These are phyloP conservation scores for Zeus faber DNA, from an alignment of 2,113 vertebrate species.

Conservation along the genomic window DNA sequence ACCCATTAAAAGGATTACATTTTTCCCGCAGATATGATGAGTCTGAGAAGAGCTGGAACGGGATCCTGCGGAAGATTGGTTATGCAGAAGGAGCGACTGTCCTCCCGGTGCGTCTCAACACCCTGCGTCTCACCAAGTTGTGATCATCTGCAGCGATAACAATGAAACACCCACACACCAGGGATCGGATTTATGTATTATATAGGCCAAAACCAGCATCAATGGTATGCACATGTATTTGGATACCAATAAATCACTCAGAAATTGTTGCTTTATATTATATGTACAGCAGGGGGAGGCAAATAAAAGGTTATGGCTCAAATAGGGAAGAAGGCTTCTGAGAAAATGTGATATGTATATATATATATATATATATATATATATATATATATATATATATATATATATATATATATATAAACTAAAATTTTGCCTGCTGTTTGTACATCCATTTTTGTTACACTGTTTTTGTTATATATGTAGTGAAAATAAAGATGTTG, in stretches of 20 bases:
- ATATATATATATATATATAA: no score
- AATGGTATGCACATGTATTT: no score
- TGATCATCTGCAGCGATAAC: conserved; percentile 53
- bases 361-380: no score
- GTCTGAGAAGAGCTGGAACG: conserved; percentile 86
- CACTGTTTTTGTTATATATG: conserved; percentile 31
- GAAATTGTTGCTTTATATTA: no score
- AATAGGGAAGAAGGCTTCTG: not conserved
- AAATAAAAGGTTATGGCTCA: conserved; percentile 10
- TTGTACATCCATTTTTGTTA: conserved; percentile 47
- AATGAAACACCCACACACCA: no score
- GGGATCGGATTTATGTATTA: no score
- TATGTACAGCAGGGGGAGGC: conserved; percentile 51
- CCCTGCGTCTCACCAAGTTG: conserved; percentile 89
- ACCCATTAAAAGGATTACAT: no score
- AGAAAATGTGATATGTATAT: no score
- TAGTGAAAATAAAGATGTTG: conserved; percentile 41
- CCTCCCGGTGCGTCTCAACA: conserved; percentile 84
- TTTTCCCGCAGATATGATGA: conserved; percentile 72
- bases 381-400: no score
- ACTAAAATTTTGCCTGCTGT: no score
- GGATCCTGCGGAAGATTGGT: conserved; percentile 87
- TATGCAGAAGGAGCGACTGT: conserved; percentile 85
- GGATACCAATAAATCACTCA: no score
- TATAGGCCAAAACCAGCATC: no score